Conservation (phyloP, 35 echinoderm and acorn worm genomes). For the Eucidaris tribuloides region DNA sequence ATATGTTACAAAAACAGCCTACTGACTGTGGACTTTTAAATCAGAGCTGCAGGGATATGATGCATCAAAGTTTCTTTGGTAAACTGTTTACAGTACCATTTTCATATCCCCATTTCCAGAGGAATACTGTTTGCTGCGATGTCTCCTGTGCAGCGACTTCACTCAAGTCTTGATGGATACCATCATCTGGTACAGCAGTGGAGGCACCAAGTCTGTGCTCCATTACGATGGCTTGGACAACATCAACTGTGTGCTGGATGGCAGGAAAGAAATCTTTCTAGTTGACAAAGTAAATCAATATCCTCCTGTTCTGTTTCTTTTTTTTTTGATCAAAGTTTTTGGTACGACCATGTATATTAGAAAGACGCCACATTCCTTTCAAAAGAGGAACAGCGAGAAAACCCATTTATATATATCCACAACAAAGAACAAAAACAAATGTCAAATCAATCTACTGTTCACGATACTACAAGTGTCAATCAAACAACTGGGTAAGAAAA, state of each 20-base stretch:
- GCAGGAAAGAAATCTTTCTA: constrained; percentile 82
- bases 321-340: neutral
- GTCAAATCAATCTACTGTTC: neutral
- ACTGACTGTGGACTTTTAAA: neutral
- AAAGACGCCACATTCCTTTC: neutral
- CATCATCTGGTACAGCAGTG: constrained; percentile 96
- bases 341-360: neutral
- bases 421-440: neutral
- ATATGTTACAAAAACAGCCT: too few species aligned
- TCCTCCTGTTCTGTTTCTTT: neutral
- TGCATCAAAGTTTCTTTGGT: neutral
- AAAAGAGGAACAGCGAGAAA: neutral
- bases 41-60: neutral
- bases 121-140: constrained; percentile 67
- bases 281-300: constrained; percentile 64
- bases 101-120: constrained; percentile 33
- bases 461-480: too few species aligned
- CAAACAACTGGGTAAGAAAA: too few species aligned
- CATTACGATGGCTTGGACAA: constrained; percentile 95
- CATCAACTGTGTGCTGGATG: constrained; percentile 96
- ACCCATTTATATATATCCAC: neutral
- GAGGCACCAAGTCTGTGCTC: constrained; percentile 96
- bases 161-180: constrained; percentile 66
- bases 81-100: neutral
- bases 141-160: constrained; percentile 82